These are phyloP conservation scores for Augochlora pura DNA, from an alignment of 1,140 invertebrate genomes.

Conservation along the genomic window DNA sequence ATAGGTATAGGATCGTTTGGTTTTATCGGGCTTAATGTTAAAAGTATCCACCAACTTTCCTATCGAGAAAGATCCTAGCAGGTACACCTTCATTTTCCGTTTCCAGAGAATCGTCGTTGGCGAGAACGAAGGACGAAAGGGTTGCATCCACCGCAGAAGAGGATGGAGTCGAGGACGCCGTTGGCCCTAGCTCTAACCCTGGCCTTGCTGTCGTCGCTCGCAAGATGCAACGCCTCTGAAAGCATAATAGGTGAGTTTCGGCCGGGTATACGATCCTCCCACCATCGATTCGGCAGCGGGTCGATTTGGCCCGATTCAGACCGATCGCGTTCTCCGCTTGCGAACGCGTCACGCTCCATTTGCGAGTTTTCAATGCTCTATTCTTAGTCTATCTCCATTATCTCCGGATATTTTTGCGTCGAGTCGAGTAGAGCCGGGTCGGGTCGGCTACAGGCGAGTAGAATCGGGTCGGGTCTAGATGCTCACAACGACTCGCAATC, in stretches of 20 bases:
- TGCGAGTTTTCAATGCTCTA: slow-evolving; percentile 63
- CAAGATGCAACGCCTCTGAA: slow-evolving; percentile 64
- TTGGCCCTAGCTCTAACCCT: slow-evolving; percentile 60
- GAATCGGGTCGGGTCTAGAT: too few relatives aligned
- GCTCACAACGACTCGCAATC: too few relatives aligned
- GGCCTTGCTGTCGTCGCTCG: slow-evolving; percentile 51
- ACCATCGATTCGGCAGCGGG: not conserved
- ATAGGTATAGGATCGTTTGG: too few relatives aligned
- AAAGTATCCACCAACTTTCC: too few relatives aligned
- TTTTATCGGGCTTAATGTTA: too few relatives aligned
- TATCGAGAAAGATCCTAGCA: too few relatives aligned
- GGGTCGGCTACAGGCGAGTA: too few relatives aligned
- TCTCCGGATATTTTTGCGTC: slow-evolving; percentile 67
- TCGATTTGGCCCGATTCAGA: slow-evolving; percentile 23
- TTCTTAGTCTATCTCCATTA: slow-evolving; percentile 70
- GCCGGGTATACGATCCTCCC: not conserved
- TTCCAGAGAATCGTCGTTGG: slow-evolving; percentile 41
- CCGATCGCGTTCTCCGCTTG: slow-evolving; percentile 18
- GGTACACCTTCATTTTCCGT: slow-evolving; percentile 3
- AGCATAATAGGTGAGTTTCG: slow-evolving; percentile 72
- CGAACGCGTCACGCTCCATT: slow-evolving; percentile 67
- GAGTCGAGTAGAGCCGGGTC: not conserved
- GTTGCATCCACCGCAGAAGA: slow-evolving; percentile 11
- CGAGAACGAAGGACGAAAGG: not conserved
- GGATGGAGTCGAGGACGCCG: slow-evolving; percentile 48